Conservation (phyloP, 2,113 vertebrate genomes). For the Nibea coibor region DNA sequence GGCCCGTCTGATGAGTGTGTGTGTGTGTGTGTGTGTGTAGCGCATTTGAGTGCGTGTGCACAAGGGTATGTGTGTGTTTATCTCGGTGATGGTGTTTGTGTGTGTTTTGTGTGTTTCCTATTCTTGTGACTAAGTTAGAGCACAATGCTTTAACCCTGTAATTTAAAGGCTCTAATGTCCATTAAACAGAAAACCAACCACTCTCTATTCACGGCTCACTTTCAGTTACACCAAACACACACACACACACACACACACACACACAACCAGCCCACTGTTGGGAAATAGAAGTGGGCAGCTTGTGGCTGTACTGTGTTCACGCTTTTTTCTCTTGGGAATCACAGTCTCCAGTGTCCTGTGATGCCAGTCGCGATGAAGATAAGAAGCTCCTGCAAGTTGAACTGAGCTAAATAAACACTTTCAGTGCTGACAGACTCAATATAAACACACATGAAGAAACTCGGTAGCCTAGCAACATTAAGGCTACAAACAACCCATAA, state of each 20-base stretch:
- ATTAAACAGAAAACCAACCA: slow-evolving; percentile 2
- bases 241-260: slow-evolving; percentile 1
- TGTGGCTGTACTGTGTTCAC: background rate
- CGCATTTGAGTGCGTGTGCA: slow-evolving; percentile 9
- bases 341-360: background rate
- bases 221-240: slow-evolving; percentile 10
- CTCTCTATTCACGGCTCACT: background rate
- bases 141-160: slow-evolving; percentile 30
- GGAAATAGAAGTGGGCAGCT: slow-evolving; percentile 6
- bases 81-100: slow-evolving; percentile 32
- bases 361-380: background rate
- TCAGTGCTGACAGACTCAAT: background rate
- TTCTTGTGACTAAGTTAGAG: slow-evolving; percentile 18
- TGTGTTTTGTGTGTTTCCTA: slow-evolving; percentile 12
- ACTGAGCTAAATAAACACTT: slow-evolving; percentile 3
- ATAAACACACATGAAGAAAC: background rate
- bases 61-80: slow-evolving; percentile 41
- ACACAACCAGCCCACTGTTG: background rate
- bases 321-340: slow-evolving; percentile 1
- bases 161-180: slow-evolving; percentile 41
- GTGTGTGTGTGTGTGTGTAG: slow-evolving; percentile 35
- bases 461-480: background rate
- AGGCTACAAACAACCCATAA: background rate
- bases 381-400: slow-evolving; percentile 1
- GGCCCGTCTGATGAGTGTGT: slow-evolving; percentile 43